Evolutionary conservation across 2,888 invertebrate genomes (phyloP).

Genomic region (Lochmaea capreae): DNA sequence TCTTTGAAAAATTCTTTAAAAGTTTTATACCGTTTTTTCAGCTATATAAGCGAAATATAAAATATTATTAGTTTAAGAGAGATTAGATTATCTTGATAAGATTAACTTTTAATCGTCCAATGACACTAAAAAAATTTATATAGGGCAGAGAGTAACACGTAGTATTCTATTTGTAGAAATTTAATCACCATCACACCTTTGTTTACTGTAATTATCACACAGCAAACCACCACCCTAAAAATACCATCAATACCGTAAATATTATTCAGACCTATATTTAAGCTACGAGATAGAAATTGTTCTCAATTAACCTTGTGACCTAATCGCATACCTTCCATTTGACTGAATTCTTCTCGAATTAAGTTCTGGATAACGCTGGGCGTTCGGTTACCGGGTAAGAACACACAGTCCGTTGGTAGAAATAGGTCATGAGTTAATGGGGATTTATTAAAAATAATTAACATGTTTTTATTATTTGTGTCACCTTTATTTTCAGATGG

Average conservation of each 20-base stretch:
- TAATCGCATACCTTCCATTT: constrained; percentile 35
- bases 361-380: constrained; percentile 14
- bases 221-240: not conserved
- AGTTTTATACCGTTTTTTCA: no score
- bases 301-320: constrained; percentile 35
- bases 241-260: not conserved
- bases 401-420: constrained; percentile 13
- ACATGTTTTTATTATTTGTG: not conserved
- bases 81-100: not conserved
- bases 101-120: not conserved
- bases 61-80: no score
- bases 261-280: not conserved
- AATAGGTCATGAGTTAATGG: constrained; percentile 35
- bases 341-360: constrained; percentile 26
- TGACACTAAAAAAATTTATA: not conserved
- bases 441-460: constrained; percentile 37
- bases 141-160: not conserved
- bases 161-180: not conserved
- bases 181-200: not conserved
- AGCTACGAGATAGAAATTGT: not conserved
- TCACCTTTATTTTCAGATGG: constrained; percentile 25
- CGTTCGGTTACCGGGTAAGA: constrained; percentile 2
- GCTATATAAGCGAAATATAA: no score
- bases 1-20: no score
- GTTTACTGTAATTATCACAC: not conserved